Evolutionary conservation across 1,140 invertebrate species (phyloP).

Genomic region (Chlorops oryzae): DNA sequence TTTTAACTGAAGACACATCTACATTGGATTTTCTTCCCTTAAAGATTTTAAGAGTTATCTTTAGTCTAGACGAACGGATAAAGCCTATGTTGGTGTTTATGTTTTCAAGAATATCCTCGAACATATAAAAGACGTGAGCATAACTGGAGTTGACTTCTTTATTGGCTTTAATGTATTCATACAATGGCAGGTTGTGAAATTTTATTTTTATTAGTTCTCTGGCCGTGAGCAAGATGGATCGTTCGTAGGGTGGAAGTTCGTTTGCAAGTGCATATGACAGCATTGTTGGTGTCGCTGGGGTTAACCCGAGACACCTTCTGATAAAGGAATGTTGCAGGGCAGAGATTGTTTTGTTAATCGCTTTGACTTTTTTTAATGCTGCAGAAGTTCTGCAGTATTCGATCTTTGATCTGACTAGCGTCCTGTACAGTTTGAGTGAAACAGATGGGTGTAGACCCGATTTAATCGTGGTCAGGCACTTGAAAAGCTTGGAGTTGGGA

Average conservation of each 20-base stretch:
- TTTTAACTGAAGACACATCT: too few relatives aligned
- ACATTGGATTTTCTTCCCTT: too few relatives aligned
- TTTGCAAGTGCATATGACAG: background rate
- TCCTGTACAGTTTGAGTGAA: background rate
- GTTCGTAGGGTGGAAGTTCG: background rate
- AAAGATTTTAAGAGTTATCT: too few relatives aligned
- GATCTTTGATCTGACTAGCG: background rate
- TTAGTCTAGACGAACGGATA: too few relatives aligned
- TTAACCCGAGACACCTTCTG: background rate
- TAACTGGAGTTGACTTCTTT: too few relatives aligned
- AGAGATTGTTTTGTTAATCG: too few relatives aligned
- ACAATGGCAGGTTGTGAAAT: too few relatives aligned
- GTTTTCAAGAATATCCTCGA: too few relatives aligned
- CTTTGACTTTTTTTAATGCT: background rate
- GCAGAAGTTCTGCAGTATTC: background rate
- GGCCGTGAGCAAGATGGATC: background rate
- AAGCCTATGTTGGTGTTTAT: too few relatives aligned
- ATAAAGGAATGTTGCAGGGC: too few relatives aligned
- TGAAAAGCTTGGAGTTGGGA: background rate
- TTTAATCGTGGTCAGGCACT: background rate
- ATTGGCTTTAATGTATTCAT: too few relatives aligned
- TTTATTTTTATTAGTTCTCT: background rate
- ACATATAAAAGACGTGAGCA: too few relatives aligned
- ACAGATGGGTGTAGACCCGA: background rate
- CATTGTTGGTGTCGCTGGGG: background rate